A percentile compares a stretch with the other conserved stretches of the same genome.
Conservation (phyloP, 2,888 invertebrate genomes). For the Halictus ligatus region DNA sequence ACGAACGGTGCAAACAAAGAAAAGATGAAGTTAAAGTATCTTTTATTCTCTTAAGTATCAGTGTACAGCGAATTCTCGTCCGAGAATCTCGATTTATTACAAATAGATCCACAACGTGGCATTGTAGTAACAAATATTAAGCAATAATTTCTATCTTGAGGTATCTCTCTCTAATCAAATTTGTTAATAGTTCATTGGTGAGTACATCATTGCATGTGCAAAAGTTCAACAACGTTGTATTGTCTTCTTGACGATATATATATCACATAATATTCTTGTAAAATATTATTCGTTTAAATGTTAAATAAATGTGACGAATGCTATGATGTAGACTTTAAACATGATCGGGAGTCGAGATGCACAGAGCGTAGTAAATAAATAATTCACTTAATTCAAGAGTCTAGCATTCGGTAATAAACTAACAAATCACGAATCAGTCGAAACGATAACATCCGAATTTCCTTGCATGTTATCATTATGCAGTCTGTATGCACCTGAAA, state of each 20-base stretch:
- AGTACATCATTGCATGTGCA: constrained; percentile 69
- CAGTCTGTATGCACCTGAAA: constrained; percentile 68
- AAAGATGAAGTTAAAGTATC: constrained; percentile 11
- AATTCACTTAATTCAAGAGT: constrained; percentile 45
- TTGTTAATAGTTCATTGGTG: constrained; percentile 41
- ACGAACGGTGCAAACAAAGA: neutral
- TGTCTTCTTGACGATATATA: constrained; percentile 77
- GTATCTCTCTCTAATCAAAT: constrained; percentile 48
- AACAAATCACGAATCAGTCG: constrained; percentile 46
- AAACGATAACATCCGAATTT: constrained; percentile 45
- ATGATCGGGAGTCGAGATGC: constrained; percentile 12
- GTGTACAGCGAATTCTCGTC: constrained; percentile 34
- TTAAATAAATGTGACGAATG: constrained; percentile 23
- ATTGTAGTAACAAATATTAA: constrained; percentile 48
- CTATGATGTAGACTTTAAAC: constrained; percentile 29
- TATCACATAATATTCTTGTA: constrained; percentile 76
- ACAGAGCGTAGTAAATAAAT: constrained; percentile 41
- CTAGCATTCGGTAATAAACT: constrained; percentile 18
- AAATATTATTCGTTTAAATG: constrained; percentile 52
- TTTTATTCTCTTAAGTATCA: constrained; percentile 25
- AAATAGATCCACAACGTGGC: constrained; percentile 45
- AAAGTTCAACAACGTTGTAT: constrained; percentile 72
- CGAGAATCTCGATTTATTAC: constrained; percentile 41
- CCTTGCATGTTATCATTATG: constrained; percentile 45
- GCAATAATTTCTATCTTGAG: constrained; percentile 54